Percentiles rank a stretch among this genome's conserved stretches.
Evolutionary conservation across 2,113 vertebrate genomes (phyloP).

Genomic region (Myocastor coypus): DNA sequence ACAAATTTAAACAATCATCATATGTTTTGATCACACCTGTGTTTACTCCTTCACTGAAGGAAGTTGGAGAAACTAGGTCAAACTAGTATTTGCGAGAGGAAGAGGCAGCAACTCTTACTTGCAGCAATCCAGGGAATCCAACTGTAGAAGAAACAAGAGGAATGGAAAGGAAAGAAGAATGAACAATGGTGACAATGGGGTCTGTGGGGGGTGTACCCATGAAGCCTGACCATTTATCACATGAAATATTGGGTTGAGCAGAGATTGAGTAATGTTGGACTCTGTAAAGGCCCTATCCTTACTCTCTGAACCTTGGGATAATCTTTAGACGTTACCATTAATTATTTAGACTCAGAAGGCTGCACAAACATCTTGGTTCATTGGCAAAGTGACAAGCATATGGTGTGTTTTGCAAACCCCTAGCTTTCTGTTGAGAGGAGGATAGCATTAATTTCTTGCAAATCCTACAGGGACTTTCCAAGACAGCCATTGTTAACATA

Average conservation of each 20-base stretch:
- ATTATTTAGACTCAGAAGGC: slow-evolving; percentile 90
- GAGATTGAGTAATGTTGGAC: slow-evolving; percentile 79
- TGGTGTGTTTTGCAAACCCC: slow-evolving; percentile 89
- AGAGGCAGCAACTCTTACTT: not conserved
- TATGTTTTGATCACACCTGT: not conserved
- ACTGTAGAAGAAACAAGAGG: slow-evolving; percentile 47
- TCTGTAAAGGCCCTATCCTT: slow-evolving; percentile 80
- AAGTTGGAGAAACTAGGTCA: slow-evolving; percentile 5
- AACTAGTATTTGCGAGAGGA: slow-evolving; percentile 2
- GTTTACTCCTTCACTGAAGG: not conserved
- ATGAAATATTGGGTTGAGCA: slow-evolving; percentile 76
- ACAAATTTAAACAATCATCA: not conserved
- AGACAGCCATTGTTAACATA: slow-evolving; percentile 85
- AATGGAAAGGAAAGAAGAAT: not conserved
- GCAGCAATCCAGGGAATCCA: slow-evolving; percentile 54
- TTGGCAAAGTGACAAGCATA: slow-evolving; percentile 92
- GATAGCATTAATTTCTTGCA: slow-evolving; percentile 88
- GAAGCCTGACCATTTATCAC: slow-evolving; percentile 78
- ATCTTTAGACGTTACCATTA: slow-evolving; percentile 91
- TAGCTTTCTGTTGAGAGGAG: slow-evolving; percentile 87
- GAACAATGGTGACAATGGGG: not conserved
- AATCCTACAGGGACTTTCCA: slow-evolving; percentile 87
- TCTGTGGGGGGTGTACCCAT: slow-evolving; percentile 12
- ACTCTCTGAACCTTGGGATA: slow-evolving; percentile 87
- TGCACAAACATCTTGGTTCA: slow-evolving; percentile 91